phyloP scores from a whole-genome alignment of 2,797 vertebrate genomes.

The Apogon hyalosoma region DNA sequence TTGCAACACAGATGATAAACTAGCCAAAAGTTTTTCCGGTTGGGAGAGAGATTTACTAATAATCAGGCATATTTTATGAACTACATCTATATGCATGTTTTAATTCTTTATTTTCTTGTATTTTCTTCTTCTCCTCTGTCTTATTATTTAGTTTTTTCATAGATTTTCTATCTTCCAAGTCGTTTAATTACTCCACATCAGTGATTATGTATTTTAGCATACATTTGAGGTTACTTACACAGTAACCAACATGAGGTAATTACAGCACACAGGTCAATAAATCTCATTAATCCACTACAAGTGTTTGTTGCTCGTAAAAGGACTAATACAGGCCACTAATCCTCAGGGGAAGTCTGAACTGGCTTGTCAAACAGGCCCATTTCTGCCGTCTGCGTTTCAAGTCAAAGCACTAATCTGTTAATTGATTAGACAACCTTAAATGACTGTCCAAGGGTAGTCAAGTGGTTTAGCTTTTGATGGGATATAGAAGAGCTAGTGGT shows the following conservation, averaged over 20 bases:
- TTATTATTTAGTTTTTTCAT: no score
- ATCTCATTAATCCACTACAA: slow-evolving; percentile 58
- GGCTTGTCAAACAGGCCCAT: slow-evolving; percentile 23
- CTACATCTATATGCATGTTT: no score
- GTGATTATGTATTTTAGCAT: no score
- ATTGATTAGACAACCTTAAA: slow-evolving; percentile 73
- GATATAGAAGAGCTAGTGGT: slow-evolving; percentile 19
- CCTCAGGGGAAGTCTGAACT: no score
- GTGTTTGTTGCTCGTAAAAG: slow-evolving; percentile 46
- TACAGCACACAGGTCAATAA: slow-evolving; percentile 41
- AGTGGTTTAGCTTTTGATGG: slow-evolving; percentile 28
- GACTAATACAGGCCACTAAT: slow-evolving; percentile 13
- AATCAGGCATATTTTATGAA: no score
- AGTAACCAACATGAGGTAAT: slow-evolving; percentile 42
- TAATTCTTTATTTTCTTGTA: no score
- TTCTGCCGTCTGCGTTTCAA: slow-evolving; percentile 50
- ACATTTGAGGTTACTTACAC: not conserved
- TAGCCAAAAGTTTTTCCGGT: no score
- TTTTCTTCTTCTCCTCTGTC: no score
- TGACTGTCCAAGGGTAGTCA: slow-evolving; percentile 68
- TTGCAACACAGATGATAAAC: no score
- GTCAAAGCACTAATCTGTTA: slow-evolving; percentile 70
- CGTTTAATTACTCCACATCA: no score
- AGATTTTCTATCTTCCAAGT: no score
- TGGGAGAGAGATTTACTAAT: no score